A percentile compares a stretch with the other conserved stretches of the same genome.
These are phyloP conservation scores for Conger conger DNA, from an alignment of 2,113 vertebrate species.

Conservation along the genomic window DNA sequence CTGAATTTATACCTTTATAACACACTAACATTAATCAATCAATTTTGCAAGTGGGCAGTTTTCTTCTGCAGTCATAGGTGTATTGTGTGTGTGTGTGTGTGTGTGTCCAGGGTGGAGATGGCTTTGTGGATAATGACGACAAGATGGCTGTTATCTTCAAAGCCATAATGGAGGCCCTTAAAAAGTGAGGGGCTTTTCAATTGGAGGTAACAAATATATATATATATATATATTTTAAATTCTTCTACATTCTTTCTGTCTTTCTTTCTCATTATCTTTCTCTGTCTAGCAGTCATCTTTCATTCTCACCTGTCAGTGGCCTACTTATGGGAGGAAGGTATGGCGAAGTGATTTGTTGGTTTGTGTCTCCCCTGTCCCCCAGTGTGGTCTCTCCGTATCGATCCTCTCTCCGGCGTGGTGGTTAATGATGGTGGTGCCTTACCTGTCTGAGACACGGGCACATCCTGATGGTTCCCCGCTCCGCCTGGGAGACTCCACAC, in stretches of 20 bases:
- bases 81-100: neutral
- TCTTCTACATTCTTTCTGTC: too few species aligned
- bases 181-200: slow-evolving; percentile 33
- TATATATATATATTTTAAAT: too few species aligned
- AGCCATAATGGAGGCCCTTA: slow-evolving; percentile 41
- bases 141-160: slow-evolving; percentile 37
- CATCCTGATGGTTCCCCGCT: slow-evolving; percentile 39
- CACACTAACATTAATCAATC: neutral
- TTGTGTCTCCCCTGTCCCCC: neutral
- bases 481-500: slow-evolving; percentile 12
- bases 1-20: neutral
- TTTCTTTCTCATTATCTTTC: too few species aligned
- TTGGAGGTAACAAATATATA: slow-evolving; percentile 48
- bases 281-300: neutral
- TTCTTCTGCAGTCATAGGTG: neutral
- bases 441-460: slow-evolving; percentile 47
- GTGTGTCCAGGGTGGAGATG: slow-evolving; percentile 42
- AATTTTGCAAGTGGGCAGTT: neutral
- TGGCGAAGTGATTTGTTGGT: neutral
- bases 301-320: too few species aligned
- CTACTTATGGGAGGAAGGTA: neutral
- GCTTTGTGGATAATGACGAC: slow-evolving; percentile 40
- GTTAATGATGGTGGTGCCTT: slow-evolving; percentile 50
- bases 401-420: slow-evolving; percentile 40
- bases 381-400: slow-evolving; percentile 26